These are phyloP conservation scores for Eupeodes latifasciatus DNA, from an alignment of 2,888 invertebrate species.

Conservation along the genomic window DNA sequence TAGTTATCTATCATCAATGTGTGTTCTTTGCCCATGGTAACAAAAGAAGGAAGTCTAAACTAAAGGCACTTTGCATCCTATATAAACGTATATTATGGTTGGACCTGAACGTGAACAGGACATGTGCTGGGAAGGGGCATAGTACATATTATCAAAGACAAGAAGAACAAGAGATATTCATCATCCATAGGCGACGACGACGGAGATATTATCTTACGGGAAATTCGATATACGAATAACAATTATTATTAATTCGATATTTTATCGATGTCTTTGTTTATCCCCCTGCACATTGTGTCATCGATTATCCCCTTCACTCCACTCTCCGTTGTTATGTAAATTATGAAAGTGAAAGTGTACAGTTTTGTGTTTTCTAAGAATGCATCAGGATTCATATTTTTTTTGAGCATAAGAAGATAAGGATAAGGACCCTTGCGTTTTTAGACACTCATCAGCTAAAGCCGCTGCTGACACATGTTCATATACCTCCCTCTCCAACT, in stretches of 20 bases:
- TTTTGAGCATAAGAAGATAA: background rate
- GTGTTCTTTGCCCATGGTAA: constrained; percentile 21
- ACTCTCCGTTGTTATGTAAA: background rate
- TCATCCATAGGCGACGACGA: constrained; percentile 61
- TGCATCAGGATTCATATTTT: background rate
- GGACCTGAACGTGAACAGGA: background rate
- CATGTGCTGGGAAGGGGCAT: background rate
- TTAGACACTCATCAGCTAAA: background rate
- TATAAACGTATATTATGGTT: too few species aligned
- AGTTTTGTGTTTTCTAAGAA: background rate
- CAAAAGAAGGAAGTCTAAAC: constrained; percentile 33
- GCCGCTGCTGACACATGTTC: background rate
- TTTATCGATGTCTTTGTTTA: constrained; percentile 33
- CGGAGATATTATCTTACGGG: constrained; percentile 46
- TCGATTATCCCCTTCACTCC: constrained; percentile 43
- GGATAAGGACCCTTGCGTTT: constrained; percentile 36
- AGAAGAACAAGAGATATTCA: constrained; percentile 58
- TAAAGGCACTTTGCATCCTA: constrained; percentile 4
- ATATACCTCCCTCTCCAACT: background rate
- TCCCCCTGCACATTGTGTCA: constrained; percentile 47
- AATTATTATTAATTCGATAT: constrained; percentile 60
- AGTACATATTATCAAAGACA: constrained; percentile 15
- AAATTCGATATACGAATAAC: constrained; percentile 55
- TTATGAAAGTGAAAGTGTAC: background rate
- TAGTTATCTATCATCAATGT: background rate